Conservation (phyloP, 2,888 invertebrate species). For the Eristalinus sepulchralis region DNA sequence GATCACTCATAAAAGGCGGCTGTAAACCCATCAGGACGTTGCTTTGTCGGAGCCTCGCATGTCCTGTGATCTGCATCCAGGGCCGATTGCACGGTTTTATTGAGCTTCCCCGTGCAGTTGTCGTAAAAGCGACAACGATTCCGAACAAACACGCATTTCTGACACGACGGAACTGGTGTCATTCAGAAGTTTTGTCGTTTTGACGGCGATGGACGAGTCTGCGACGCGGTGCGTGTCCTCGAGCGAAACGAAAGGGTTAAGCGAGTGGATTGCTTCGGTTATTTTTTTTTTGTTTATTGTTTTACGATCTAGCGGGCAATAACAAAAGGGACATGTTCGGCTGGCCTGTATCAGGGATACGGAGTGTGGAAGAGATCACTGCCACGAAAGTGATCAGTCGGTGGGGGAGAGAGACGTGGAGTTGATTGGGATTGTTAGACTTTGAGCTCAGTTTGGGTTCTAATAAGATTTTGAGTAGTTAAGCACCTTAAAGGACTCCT, state of each 20-base stretch:
- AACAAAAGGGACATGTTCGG: background rate
- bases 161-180: background rate
- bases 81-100: conserved; percentile 22
- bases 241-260: conserved; percentile 58
- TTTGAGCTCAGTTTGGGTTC: background rate
- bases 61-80: conserved; percentile 27
- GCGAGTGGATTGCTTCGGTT: conserved; percentile 1
- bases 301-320: background rate
- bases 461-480: background rate
- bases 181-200: conserved; percentile 1
- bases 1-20: conserved; percentile 51
- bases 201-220: background rate
- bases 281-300: background rate
- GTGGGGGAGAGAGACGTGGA: background rate
- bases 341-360: background rate
- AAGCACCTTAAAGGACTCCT: too few species aligned
- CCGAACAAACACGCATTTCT: background rate
- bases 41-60: conserved; percentile 65
- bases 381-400: background rate
- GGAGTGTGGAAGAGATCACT: background rate
- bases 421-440: background rate
- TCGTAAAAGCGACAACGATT: conserved; percentile 26
- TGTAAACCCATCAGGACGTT: conserved; percentile 68
- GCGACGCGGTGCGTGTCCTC: background rate
- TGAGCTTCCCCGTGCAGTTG: conserved; percentile 26